phyloP scores from a whole-genome alignment of 2,888 invertebrate species.

The Coleophora flavipennella region DNA sequence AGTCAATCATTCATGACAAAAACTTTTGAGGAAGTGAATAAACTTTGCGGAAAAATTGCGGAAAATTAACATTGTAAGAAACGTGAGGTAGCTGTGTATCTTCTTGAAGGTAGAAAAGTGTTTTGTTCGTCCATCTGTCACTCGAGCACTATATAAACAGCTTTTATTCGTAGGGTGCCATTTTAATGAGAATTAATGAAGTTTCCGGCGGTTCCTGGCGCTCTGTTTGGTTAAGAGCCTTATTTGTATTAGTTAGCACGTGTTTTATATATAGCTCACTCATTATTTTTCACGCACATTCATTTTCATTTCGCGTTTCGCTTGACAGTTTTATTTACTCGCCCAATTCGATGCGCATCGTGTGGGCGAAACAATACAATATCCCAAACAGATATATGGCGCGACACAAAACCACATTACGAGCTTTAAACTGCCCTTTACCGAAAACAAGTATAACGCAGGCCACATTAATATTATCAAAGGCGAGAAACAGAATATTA shows the following conservation, averaged over 20 bases:
- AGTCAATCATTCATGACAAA: no score
- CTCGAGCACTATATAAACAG: constrained; percentile 57
- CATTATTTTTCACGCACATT: constrained; percentile 19
- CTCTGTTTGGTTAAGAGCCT: constrained; percentile 54
- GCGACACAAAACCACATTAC: no score
- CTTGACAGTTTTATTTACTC: constrained; percentile 6
- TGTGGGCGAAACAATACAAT: not conserved
- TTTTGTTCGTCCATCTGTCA: constrained; percentile 56
- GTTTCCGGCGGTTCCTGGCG: constrained; percentile 43
- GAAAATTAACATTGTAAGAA: not conserved
- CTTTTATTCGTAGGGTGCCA: constrained; percentile 53
- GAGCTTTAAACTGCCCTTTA: no score
- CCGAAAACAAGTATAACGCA: no score
- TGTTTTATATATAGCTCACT: constrained; percentile 40
- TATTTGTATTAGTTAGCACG: constrained; percentile 65
- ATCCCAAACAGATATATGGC: no score
- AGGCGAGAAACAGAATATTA: no score
- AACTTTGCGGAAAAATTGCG: no score
- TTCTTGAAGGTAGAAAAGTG: constrained; percentile 31
- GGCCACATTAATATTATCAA: no score
- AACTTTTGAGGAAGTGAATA: no score
- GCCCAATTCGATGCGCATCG: constrained; percentile 2
- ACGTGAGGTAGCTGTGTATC: not conserved
- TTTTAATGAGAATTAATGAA: constrained; percentile 69
- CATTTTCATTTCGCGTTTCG: constrained; percentile 10